Conservation (phyloP, 1,140 invertebrate genomes). For the Onthophagus taurus region DNA sequence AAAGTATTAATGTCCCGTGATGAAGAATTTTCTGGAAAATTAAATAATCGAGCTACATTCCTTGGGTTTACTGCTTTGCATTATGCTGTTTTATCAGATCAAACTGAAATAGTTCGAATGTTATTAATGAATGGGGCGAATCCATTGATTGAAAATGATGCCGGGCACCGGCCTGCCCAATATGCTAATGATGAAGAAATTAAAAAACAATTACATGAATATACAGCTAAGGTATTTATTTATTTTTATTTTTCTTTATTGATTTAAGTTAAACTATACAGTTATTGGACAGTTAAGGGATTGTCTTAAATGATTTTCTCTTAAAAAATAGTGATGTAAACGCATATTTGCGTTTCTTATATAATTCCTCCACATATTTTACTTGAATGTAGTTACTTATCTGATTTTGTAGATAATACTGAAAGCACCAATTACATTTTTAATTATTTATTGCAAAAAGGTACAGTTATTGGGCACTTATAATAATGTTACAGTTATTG, state of each 20-base stretch:
- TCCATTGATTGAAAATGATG: conserved; percentile 65
- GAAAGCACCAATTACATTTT: too few species aligned
- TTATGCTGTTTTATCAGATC: conserved; percentile 76
- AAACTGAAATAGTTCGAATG: conserved; percentile 47
- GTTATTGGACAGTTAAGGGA: too few species aligned
- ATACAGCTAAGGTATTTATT: conserved; percentile 26
- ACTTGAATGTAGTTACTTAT: too few species aligned
- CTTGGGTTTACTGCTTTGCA: conserved; percentile 82
- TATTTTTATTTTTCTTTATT: neutral
- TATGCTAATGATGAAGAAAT: conserved; percentile 53
- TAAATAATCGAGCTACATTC: conserved; percentile 69
- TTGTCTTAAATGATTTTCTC: too few species aligned
- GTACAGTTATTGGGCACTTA: conserved; percentile 5
- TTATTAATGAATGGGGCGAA: conserved; percentile 60
- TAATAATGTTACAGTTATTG: neutral
- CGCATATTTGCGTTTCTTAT: too few species aligned
- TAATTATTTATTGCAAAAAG: too few species aligned
- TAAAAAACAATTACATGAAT: conserved; percentile 25
- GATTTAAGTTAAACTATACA: neutral
- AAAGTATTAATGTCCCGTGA: conserved; percentile 33
- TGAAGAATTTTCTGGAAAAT: conserved; percentile 55
- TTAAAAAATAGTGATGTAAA: too few species aligned
- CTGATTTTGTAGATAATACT: too few species aligned
- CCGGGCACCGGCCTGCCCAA: conserved; percentile 66
- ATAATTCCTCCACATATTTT: too few species aligned